Evolutionary conservation across 2,797 vertebrate species (phyloP).

Genomic region (Scarus forsteni): DNA sequence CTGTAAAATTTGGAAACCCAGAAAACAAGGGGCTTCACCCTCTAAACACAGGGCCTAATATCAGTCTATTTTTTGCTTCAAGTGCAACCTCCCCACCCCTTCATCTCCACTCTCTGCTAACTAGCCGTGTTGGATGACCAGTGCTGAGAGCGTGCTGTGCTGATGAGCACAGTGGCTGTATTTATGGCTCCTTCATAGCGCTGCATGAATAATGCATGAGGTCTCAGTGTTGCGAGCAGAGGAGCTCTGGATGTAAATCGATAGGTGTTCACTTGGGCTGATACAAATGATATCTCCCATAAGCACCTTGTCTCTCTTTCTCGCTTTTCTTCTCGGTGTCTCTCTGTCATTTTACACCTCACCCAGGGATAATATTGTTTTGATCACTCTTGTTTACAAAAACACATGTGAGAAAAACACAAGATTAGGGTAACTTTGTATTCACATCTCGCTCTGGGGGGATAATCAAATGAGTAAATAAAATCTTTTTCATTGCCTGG

Average conservation of each 20-base stretch:
- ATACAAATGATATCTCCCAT: conserved; percentile 67
- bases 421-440: conserved; percentile 46
- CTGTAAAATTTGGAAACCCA: no score
- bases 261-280: conserved; percentile 72
- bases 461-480: conserved; percentile 48
- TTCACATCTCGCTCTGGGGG: conserved; percentile 29
- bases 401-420: conserved; percentile 60
- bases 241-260: conserved; percentile 75
- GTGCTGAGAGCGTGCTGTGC: conserved; percentile 56
- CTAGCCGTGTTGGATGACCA: conserved; percentile 48
- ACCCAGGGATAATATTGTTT: conserved; percentile 63
- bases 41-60: background rate
- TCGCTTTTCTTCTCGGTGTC: conserved; percentile 9
- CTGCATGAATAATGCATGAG: conserved; percentile 76
- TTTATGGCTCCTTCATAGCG: conserved; percentile 75
- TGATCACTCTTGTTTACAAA: conserved; percentile 45
- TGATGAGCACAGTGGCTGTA: conserved; percentile 55
- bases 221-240: conserved; percentile 42
- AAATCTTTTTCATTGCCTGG: conserved; percentile 27
- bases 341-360: conserved; percentile 57
- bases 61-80: conserved; percentile 19
- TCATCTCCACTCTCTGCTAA: conserved; percentile 36
- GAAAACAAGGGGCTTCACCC: no score
- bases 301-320: conserved; percentile 53
- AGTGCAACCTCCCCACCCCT: conserved; percentile 17